phyloP scores from a whole-genome alignment of 1,140 invertebrate genomes.

The Heliothis virescens region DNA sequence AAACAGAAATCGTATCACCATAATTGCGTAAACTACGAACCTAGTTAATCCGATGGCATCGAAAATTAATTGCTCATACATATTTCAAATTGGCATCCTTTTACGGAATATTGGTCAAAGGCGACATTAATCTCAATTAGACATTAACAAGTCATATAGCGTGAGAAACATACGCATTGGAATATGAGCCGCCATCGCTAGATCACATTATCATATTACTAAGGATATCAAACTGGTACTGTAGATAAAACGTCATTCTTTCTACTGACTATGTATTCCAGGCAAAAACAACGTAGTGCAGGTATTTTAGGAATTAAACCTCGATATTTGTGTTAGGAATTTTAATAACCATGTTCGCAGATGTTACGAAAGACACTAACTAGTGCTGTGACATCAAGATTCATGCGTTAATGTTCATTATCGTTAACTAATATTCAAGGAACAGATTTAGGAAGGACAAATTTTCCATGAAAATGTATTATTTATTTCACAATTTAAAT shows the following conservation, averaged over 20 bases:
- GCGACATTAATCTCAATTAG: constrained; percentile 33
- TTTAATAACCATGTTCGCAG: neutral
- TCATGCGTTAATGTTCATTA: neutral
- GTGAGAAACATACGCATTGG: constrained; percentile 36
- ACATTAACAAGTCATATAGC: constrained; percentile 27
- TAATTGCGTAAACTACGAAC: constrained; percentile 16
- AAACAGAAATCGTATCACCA: neutral
- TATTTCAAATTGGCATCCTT: constrained; percentile 30
- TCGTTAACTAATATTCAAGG: neutral
- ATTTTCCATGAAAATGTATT: no score
- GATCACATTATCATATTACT: constrained; percentile 32
- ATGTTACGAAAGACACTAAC: neutral
- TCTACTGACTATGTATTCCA: neutral
- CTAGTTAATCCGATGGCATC: constrained; percentile 3
- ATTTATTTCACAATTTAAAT: no score
- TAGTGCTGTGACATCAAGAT: constrained; percentile 1
- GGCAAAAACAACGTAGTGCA: constrained; percentile 4
- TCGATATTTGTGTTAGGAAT: constrained; percentile 11
- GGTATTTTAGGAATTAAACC: constrained; percentile 5
- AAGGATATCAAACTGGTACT: constrained; percentile 14
- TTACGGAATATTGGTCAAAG: constrained; percentile 35
- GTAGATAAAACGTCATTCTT: constrained; percentile 38
- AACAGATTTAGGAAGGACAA: neutral
- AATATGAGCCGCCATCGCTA: constrained; percentile 9
- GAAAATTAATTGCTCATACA: constrained; percentile 25